Conservation (phyloP, 2,888 invertebrate species). For the Spodoptera littoralis region DNA sequence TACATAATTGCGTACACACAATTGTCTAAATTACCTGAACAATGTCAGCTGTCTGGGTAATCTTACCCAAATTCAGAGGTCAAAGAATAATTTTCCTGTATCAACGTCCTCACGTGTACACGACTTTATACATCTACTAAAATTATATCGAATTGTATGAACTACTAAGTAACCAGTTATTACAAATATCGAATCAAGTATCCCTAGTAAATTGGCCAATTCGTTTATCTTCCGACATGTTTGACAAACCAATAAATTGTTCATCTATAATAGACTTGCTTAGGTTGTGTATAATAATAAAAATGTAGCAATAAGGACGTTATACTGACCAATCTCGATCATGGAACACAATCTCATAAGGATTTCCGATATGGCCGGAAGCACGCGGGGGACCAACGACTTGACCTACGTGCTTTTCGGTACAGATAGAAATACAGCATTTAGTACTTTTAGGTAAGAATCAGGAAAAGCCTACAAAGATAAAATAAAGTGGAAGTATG, state of each 20-base stretch:
- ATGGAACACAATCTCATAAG: too few relatives aligned
- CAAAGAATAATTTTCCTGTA: constrained; percentile 3
- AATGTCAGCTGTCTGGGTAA: constrained; percentile 15
- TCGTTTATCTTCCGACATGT: constrained; percentile 15
- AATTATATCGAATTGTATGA: too few relatives aligned
- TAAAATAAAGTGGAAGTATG: too few relatives aligned
- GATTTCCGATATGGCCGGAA: too few relatives aligned
- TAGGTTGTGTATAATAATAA: background rate
- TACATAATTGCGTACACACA: constrained; percentile 23
- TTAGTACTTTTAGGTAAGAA: too few relatives aligned
- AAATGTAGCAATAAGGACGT: too few relatives aligned
- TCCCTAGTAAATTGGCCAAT: constrained; percentile 12
- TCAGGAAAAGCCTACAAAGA: too few relatives aligned
- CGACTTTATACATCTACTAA: too few relatives aligned
- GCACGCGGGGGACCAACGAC: too few relatives aligned
- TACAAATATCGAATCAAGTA: constrained; percentile 23
- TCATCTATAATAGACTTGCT: constrained; percentile 4
- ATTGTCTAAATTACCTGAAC: constrained; percentile 25
- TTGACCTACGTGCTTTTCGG: too few relatives aligned
- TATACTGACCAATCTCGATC: too few relatives aligned
- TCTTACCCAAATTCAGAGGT: constrained; percentile 7
- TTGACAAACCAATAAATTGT: constrained; percentile 7
- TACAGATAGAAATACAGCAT: too few relatives aligned
- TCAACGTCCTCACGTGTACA: background rate
- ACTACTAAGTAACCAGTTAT: background rate